These are phyloP conservation scores for Stenchaetothrips biformis DNA, from an alignment of 2,888 invertebrate genomes.

Conservation along the genomic window DNA sequence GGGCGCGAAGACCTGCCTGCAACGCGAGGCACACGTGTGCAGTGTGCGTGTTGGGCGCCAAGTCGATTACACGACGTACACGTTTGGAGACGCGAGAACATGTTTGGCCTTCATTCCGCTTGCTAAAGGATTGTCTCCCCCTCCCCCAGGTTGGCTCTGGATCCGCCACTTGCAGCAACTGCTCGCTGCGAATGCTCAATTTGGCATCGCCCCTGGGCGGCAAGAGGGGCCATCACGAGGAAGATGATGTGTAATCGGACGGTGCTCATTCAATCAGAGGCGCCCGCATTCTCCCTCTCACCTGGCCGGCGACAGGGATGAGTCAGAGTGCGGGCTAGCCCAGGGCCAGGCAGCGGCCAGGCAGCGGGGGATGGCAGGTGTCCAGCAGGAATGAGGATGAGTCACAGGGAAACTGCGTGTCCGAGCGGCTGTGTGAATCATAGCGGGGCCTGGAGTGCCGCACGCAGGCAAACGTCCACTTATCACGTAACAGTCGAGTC, in stretches of 20 bases:
- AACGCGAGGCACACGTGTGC: no score
- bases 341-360: background rate
- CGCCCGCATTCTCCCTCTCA: background rate
- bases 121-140: background rate
- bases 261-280: background rate
- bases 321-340: background rate
- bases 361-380: slow-evolving; percentile 5
- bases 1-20: no score
- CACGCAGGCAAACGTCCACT: no score
- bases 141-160: background rate
- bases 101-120: no score
- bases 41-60: no score
- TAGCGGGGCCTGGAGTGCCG: background rate
- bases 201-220: no score
- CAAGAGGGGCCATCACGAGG: background rate
- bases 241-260: background rate
- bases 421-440: background rate
- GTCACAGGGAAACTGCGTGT: background rate
- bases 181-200: no score
- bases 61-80: no score
- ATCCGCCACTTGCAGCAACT: no score
- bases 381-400: slow-evolving; percentile 12
- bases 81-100: no score
- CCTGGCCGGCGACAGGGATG: background rate
- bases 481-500: no score